A percentile compares a stretch with the other conserved stretches of the same genome.
phyloP scores from a whole-genome alignment of 2,113 vertebrate genomes.

The Pyxicephalus adspersus region DNA sequence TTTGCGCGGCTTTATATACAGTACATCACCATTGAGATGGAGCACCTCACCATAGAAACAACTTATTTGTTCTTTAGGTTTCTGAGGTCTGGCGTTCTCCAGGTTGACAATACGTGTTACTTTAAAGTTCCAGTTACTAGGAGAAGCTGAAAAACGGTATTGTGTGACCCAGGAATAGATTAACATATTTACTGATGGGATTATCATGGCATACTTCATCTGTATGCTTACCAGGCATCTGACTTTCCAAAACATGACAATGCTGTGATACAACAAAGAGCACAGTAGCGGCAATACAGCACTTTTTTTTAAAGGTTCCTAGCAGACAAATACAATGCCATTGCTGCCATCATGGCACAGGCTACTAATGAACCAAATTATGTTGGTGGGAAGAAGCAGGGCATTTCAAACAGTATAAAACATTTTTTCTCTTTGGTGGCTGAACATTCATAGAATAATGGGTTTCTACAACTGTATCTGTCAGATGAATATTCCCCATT shows the following conservation, averaged over 20 bases:
- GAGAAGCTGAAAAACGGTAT: conserved; percentile 34
- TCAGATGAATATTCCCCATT: no score
- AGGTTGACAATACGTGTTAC: conserved; percentile 15
- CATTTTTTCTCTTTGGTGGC: no score
- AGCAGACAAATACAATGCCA: no score
- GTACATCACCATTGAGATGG: conserved; percentile 12
- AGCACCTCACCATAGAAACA: conserved; percentile 14
- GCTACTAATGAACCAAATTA: no score
- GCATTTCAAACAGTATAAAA: no score
- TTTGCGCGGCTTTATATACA: background rate
- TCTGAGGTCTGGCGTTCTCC: background rate
- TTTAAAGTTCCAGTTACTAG: conserved; percentile 4
- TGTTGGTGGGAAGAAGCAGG: no score
- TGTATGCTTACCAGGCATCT: conserved; percentile 35
- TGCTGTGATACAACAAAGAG: conserved; percentile 18
- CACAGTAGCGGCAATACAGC: background rate
- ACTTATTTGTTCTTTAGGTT: background rate
- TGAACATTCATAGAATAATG: no score
- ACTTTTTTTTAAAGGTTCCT: no score
- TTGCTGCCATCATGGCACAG: no score
- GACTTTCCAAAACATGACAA: conserved; percentile 16
- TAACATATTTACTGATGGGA: conserved; percentile 38
- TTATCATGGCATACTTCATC: conserved; percentile 31
- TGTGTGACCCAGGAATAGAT: conserved; percentile 32
- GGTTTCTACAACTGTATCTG: no score